Evolutionary conservation across 2,888 invertebrate genomes (phyloP), one percentile per base, ranked within the genome.

Genomic region (Apamea anceps): DNA sequence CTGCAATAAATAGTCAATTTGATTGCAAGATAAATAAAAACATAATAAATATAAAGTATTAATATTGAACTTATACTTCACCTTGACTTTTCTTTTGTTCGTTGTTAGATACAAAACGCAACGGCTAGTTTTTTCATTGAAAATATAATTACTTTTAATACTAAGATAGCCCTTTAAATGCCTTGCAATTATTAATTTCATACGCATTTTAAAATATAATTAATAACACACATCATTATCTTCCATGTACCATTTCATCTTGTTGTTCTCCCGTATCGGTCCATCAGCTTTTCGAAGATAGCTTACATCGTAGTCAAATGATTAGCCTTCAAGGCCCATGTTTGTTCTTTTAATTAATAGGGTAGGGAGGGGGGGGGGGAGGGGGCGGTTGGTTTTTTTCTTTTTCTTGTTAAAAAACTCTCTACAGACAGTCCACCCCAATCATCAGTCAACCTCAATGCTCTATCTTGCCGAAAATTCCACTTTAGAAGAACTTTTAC

Each of bases 71-170:
- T 77, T 76, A 42, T n/a, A 73, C 57, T 79, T 89, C 42, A 74
- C 89, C 87, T 89, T 85, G 85, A 87, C 81, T 77, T 84, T 85
- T 88, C 63, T 67, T 67, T 54, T 63, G 42, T 75, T 60, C 10
- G 70, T 60, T 60, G 7, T 42, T 74, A 66, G 7, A 72, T 63
- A 68, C 32, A 37, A 81, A 67, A 76, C 60, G 70, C 88, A 82
- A 85, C 72, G 72, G 28, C 67, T 75, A 57, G 21, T 72, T 72
- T 76, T 76, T 54, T 60, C 48, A 79, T 79, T 72, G 45, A 72
- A n/a, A 79, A 80, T 77, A 60, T 80, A 77, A 81, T 81, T 65
- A 74, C 60, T 63, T 51, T 72, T 32, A 28, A 67, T 54, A 54
- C 74, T 63, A 32, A 63, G 79, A 75, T 48, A 37, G 3, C 15